Percentiles rank a stretch among this genome's conserved stretches.
phyloP scores from a whole-genome alignment of 2,888 invertebrate genomes.

The Frankliniella fusca region DNA sequence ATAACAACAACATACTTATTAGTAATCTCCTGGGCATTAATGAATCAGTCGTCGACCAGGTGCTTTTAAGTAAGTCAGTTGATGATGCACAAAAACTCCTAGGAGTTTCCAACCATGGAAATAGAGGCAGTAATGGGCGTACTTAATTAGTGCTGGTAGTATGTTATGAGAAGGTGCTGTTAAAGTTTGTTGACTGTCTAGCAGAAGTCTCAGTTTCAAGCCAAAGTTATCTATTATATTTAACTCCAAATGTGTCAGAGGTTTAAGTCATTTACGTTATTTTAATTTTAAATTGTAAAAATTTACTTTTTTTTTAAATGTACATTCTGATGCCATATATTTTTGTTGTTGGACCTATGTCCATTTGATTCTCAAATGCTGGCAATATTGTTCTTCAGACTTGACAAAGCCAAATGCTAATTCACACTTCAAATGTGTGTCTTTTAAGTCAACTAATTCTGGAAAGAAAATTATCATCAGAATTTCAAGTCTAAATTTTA shows the following conservation, averaged over 20 bases:
- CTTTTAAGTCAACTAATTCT: background rate
- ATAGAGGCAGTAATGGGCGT: slow-evolving; percentile 39
- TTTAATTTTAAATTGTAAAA: slow-evolving; percentile 19
- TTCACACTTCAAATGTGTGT: background rate
- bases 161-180: slow-evolving; percentile 28
- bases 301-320: background rate
- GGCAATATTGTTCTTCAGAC: background rate
- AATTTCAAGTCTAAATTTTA: background rate
- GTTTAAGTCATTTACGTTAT: slow-evolving; percentile 5
- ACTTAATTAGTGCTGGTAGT: slow-evolving; percentile 17
- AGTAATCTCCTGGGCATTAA: slow-evolving; percentile 85
- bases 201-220: slow-evolving; percentile 32
- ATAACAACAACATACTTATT: slow-evolving; percentile 54
- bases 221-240: slow-evolving; percentile 23
- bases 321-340: background rate
- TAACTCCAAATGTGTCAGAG: background rate
- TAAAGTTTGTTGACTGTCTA: slow-evolving; percentile 33
- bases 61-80: slow-evolving; percentile 68
- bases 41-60: slow-evolving; percentile 79
- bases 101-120: slow-evolving; percentile 66
- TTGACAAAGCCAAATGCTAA: background rate
- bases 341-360: background rate
- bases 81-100: slow-evolving; percentile 83
- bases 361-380: background rate
- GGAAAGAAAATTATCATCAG: background rate